Base-by-base conservation (phyloP, 2,888 invertebrate species). In the Yponomeuta sedellus region DNA sequence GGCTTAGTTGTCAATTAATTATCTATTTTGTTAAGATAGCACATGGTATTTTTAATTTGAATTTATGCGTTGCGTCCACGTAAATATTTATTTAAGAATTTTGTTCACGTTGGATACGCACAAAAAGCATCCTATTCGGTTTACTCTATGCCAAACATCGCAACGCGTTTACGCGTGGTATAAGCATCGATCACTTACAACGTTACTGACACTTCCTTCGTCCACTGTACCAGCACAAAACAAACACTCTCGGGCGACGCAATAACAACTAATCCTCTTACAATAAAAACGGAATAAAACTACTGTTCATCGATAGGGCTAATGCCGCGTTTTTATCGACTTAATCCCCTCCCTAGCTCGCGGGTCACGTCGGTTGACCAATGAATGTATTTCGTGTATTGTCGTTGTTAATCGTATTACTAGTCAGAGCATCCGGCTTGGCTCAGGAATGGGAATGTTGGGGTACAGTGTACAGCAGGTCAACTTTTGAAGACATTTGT, bases 351-450 rank as follows among this genome's bases (percentile, higher is more conserved):
- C 44, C 12, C 44, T 52, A 52, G 44, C 12, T 12, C 44, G 16
- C 44, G 44, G 16, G 44, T 16, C 44, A 52, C 44, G 44, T 52
- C 12, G 44, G 2, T 52, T 52, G 44, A 52, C 44, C 44, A 52
- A 52, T 52, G 16, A 52, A 52, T 52, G 44, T 52, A 52, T 52
- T 16, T 16, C 44, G 12, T 52, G 44, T 52, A 52, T 52, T 52
- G 44, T 52, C 44, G 44, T 52, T 52, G 44, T 52, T 52, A 52
- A 52, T 52, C 44, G 44, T 52, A 52, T 52, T 52, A 52, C 44
- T 16, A 16, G 44, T 16, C 4, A 16, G 44, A 16, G 44, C 44
- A 52, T 52, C 44, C 44, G 44, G 44, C 44, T 52, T 52, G 44
- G 34, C 3, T 52, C 5, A 16, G 44, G 16, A 16, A 52, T 34